Percentiles rank a stretch among this genome's conserved stretches.
These are phyloP conservation scores for Morpho deidamia DNA, from an alignment of 2,888 invertebrate species.

Conservation along the genomic window DNA sequence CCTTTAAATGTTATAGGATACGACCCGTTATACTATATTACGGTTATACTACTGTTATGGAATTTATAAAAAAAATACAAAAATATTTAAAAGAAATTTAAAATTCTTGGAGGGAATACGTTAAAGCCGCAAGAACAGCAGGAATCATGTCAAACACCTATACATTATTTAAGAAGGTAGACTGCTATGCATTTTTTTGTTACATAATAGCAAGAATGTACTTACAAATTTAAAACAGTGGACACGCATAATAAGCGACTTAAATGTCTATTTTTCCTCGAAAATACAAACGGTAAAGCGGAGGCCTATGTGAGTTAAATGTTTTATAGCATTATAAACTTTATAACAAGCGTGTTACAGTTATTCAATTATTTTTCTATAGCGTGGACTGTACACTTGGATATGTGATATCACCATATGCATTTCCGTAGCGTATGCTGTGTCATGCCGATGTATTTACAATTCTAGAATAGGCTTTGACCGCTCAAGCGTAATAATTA, in stretches of 20 bases:
- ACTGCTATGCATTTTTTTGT: too few species aligned
- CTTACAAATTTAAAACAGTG: too few species aligned
- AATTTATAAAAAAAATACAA: not conserved
- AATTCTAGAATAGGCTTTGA: slow-evolving; percentile 41
- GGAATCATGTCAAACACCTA: too few species aligned
- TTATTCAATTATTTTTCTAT: not conserved
- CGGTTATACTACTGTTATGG: too few species aligned
- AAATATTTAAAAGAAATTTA: too few species aligned
- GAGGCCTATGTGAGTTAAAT: not conserved
- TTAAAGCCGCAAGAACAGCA: too few species aligned
- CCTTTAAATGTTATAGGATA: slow-evolving; percentile 30
- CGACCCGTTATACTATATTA: too few species aligned
- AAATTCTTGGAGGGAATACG: too few species aligned
- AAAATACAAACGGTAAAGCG: not conserved
- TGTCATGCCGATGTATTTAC: slow-evolving; percentile 26
- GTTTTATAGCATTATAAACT: not conserved
- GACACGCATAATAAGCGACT: too few species aligned
- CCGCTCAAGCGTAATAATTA: slow-evolving; percentile 51
- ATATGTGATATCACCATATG: slow-evolving; percentile 25
- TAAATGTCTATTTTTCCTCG: not conserved
- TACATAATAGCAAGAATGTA: too few species aligned
- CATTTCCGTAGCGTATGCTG: slow-evolving; percentile 27
- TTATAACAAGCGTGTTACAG: not conserved
- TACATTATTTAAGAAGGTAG: too few species aligned
- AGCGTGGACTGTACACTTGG: not conserved